Conservation (phyloP, 1,140 invertebrate genomes). For the Ladona fulva region DNA sequence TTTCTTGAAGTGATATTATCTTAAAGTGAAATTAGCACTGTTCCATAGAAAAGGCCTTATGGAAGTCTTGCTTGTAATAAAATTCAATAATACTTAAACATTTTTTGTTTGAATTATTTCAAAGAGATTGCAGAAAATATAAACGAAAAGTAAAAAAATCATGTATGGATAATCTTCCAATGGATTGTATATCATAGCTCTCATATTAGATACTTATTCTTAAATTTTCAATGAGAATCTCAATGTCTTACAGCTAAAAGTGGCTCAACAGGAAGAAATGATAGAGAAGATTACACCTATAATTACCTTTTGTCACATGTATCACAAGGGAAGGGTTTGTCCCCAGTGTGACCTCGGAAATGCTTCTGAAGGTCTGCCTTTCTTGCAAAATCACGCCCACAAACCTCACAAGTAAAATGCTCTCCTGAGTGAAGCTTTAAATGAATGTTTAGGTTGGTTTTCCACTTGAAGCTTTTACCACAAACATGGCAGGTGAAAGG, state of each 20-base stretch:
- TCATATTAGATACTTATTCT: background rate
- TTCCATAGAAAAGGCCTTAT: too few relatives aligned
- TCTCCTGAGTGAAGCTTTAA: constrained; percentile 25
- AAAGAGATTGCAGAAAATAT: background rate
- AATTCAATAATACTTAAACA: background rate
- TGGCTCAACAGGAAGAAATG: background rate
- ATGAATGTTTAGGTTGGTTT: constrained; percentile 27
- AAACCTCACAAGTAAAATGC: constrained; percentile 29
- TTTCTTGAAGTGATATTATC: too few relatives aligned
- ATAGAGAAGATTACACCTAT: background rate
- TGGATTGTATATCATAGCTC: background rate
- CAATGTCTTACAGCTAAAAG: background rate
- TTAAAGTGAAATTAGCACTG: too few relatives aligned
- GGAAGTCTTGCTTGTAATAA: too few relatives aligned
- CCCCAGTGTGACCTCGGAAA: constrained; percentile 50
- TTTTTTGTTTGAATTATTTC: background rate
- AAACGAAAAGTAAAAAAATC: background rate
- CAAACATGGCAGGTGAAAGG: constrained; percentile 45
- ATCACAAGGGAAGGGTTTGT: constrained; percentile 35
- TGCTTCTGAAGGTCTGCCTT: constrained; percentile 49
- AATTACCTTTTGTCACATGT: background rate
- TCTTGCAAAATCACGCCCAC: constrained; percentile 42
- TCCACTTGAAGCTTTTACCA: constrained; percentile 38
- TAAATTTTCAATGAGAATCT: background rate
- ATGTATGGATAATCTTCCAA: background rate